Conservation (phyloP, 2,113 vertebrate genomes). For the Protomyctophum bolini region DNA sequence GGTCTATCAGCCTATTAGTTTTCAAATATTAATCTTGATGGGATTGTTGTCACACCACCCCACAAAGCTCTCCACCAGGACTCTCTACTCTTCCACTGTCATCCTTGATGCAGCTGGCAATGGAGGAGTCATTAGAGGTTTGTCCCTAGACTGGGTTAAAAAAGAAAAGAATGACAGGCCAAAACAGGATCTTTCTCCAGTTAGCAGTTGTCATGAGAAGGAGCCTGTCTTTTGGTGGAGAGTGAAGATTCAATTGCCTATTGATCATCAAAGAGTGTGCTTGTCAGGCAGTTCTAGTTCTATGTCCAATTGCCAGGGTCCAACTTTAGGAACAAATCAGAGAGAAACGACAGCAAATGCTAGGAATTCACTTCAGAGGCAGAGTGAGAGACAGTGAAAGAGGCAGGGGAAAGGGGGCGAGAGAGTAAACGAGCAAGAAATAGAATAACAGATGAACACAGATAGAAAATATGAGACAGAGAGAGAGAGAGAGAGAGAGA, state of each 20-base stretch:
- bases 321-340: background rate
- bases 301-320: constrained; percentile 11
- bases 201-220: constrained; percentile 50
- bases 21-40: no score
- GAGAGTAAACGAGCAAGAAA: no score
- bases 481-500: background rate
- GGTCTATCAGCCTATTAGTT: no score
- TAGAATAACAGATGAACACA: no score
- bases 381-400: background rate
- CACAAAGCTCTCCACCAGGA: no score
- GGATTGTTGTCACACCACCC: no score
- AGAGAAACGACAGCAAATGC: background rate
- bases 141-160: background rate
- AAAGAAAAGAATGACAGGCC: background rate
- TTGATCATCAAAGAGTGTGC: constrained; percentile 62
- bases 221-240: constrained; percentile 52
- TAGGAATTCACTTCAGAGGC: background rate
- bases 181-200: constrained; percentile 32
- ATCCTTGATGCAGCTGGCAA: no score
- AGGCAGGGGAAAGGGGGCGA: background rate
- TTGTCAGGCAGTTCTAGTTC: constrained; percentile 55
- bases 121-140: no score
- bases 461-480: background rate
- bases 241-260: constrained; percentile 66
- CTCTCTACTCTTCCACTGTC: no score